A percentile compares a stretch with the other conserved stretches of the same genome.
Evolutionary conservation across 1,140 invertebrate species (phyloP).

Genomic region (Apis mellifera): DNA sequence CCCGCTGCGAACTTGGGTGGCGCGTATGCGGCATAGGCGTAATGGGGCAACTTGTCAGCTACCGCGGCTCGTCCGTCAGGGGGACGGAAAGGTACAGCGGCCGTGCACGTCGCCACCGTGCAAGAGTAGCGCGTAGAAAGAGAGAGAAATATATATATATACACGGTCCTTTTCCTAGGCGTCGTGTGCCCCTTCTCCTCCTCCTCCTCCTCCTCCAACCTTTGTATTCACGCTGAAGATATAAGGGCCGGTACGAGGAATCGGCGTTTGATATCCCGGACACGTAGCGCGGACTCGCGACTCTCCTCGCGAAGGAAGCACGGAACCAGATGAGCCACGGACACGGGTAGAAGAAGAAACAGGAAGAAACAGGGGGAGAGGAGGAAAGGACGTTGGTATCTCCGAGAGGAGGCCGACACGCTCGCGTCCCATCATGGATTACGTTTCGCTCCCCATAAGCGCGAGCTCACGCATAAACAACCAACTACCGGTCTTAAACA

Average conservation of each 20-base stretch:
- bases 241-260: conserved; percentile 60
- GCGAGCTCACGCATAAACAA: conserved; percentile 71
- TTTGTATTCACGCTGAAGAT: conserved; percentile 64
- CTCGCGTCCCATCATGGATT: conserved; percentile 53
- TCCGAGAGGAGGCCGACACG: conserved; percentile 37
- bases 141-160: too few species aligned
- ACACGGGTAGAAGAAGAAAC: conserved; percentile 45
- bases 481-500: conserved; percentile 73
- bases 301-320: conserved; percentile 35
- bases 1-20: conserved; percentile 73
- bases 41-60: conserved; percentile 77
- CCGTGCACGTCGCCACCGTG: neutral
- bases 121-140: conserved; percentile 4
- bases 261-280: conserved; percentile 70
- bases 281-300: conserved; percentile 66
- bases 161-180: conserved; percentile 43
- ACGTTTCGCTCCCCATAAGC: conserved; percentile 63
- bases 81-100: conserved; percentile 55
- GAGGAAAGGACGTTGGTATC: conserved; percentile 12
- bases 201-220: neutral
- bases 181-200: neutral
- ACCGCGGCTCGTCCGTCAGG: conserved; percentile 73
- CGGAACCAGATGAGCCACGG: conserved; percentile 22
- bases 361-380: neutral
- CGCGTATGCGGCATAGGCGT: conserved; percentile 69